Evolutionary conservation across 2,113 vertebrate species (phyloP), one percentile per base, ranked within the genome.

Genomic region (Noctilio leporinus): DNA sequence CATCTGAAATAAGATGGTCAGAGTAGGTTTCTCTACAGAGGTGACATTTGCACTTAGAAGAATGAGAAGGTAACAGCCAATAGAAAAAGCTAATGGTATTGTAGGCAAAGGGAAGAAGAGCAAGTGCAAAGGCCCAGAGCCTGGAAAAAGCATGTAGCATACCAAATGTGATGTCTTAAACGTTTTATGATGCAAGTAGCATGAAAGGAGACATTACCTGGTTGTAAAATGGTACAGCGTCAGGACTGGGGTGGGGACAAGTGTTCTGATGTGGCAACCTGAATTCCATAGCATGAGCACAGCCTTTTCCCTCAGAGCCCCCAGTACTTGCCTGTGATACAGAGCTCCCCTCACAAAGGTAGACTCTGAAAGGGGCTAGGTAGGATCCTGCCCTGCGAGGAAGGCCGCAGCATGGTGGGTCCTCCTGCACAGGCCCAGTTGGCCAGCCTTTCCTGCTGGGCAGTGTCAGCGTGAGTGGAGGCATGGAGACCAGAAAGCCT

Each of bases 301-400:
- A 5, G 53, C 4, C 3, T 40, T 64, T 53, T 73, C 40, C 22
- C 38, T n/a, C n/a, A 4, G 19, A 70, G 73, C 28, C 72, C 45
- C 69, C 30, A 16, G 47, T 1, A 1, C 83, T 82, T 49, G 1
- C 67, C 65, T 88, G 9, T 6, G 33, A 26, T 53, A 6, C 0
- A 59, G 51, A 80, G 73, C 14, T 26, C 30, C 43, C 59, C 12
- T 84, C 49, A 43, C 53, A 16, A 3, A 59, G 65, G n/a, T 11
- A 38, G 49, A 10, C 12, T 3, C 22, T 16, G 49, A 20, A 35
- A 30, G 6, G 43, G n/a, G 38, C 28, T 65, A 62, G 40, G 30
- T 4, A 0, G 49, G 10, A 4, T 30, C 24, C 3, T 15, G 4
- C n/a, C 72, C 53, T 15, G 1, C 2, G 4, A 49, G 82, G 85